Base-by-base conservation (phyloP, 1,140 invertebrate species). In the Drosophila serrata region DNA sequence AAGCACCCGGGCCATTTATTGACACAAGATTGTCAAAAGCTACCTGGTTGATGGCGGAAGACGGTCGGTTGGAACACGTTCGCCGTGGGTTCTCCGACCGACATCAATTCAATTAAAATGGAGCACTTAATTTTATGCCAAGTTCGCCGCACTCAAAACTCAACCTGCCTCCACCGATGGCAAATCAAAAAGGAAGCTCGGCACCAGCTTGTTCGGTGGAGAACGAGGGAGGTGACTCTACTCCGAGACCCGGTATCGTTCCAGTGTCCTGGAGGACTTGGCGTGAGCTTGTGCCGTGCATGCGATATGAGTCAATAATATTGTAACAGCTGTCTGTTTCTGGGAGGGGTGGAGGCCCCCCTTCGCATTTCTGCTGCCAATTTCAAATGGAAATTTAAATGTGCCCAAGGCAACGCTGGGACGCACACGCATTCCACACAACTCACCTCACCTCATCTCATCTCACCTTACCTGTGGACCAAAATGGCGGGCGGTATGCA, bases 251-350 rank as follows among this genome's bases (percentile, higher is more conserved):
- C 33, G 27, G 19, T 45, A 12, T 64, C 43, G 19, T 24, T 27
- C 31, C 35, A 33, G 45, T 55, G 59, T 75, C 74, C 49, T 86
- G 49, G 33, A 75, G 68, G 51, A 58, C 60, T 74, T 46, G 58
- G 48, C 57, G 53, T 67, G 69, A 75, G 80, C 73, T 56, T 79
- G 55, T 84, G 76, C 67, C 60, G 68, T 79, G 77, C 85, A 84
- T 90, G 73, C 84, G 68, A 90, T 88, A 88, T 90, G 84, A 88
- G 84, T 88, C 85, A 88, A 88, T 88, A 90, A 88, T 88, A 88
- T 84, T 88, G 80, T 90, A 88, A 84, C 84, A 88, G 84, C 84
- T 88, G 84, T 90, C 80, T 80, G 63, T 88, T 84, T 67, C 40
- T 45, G 57, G 53, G 64, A 40, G 61, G 57, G 64, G 64, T 37